Percentiles rank a stretch among this genome's conserved stretches.
phyloP scores from a whole-genome alignment of 2,888 invertebrate genomes.

The Mayetiola destructor region DNA sequence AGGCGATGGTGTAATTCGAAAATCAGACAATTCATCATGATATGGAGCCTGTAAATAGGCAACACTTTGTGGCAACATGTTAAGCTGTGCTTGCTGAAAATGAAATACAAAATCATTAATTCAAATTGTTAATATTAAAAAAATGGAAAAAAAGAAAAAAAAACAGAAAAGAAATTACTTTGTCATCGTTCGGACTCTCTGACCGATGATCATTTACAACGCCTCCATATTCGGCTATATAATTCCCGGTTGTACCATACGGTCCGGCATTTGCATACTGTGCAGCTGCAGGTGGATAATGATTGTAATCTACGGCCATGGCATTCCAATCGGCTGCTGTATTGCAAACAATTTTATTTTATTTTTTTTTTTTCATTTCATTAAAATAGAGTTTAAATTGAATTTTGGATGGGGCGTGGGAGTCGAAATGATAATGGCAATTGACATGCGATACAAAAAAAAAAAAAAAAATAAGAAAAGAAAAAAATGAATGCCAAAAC shows the following conservation, averaged over 20 bases:
- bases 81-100: slow-evolving; percentile 32
- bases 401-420: too few species aligned
- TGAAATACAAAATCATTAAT: background rate
- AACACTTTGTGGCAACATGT: slow-evolving; percentile 26
- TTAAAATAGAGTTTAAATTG: too few species aligned
- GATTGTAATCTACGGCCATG: slow-evolving; percentile 37
- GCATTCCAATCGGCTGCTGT: slow-evolving; percentile 10
- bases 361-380: background rate
- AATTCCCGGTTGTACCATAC: slow-evolving; percentile 23
- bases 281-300: slow-evolving; percentile 36
- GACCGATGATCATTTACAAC: slow-evolving; percentile 36
- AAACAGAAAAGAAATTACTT: slow-evolving; percentile 22
- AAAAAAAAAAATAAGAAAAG: background rate
- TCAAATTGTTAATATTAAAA: background rate
- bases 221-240: slow-evolving; percentile 26
- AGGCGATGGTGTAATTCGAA: slow-evolving; percentile 50
- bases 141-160: background rate
- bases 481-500: background rate
- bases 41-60: slow-evolving; percentile 43
- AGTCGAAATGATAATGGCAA: too few species aligned
- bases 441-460: background rate
- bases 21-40: slow-evolving; percentile 34
- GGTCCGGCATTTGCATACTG: slow-evolving; percentile 36
- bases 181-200: slow-evolving; percentile 39
- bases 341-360: background rate